These are phyloP conservation scores for Chelmon rostratus DNA, from an alignment of 2,797 vertebrate species.

Conservation along the genomic window DNA sequence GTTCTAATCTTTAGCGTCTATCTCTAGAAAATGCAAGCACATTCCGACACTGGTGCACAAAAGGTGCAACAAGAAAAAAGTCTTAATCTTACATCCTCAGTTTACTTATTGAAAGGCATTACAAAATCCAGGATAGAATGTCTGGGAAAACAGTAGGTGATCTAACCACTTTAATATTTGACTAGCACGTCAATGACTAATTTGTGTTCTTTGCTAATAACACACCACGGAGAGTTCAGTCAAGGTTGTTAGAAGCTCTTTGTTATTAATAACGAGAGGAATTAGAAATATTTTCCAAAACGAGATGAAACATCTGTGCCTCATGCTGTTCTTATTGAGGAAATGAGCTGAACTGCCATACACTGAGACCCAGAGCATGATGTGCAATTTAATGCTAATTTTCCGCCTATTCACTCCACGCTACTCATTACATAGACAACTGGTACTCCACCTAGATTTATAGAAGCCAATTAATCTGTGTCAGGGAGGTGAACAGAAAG, in stretches of 20 bases:
- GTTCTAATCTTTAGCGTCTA: background rate
- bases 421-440: slow-evolving; percentile 71
- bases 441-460: slow-evolving; percentile 70
- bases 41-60: background rate
- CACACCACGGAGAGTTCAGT: slow-evolving; percentile 54
- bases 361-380: slow-evolving; percentile 63
- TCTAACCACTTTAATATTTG: slow-evolving; percentile 17
- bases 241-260: slow-evolving; percentile 63
- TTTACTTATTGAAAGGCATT: background rate
- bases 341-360: slow-evolving; percentile 57
- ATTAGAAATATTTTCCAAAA: slow-evolving; percentile 63
- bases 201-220: slow-evolving; percentile 55
- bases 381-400: slow-evolving; percentile 75
- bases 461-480: slow-evolving; percentile 72
- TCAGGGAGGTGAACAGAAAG: slow-evolving; percentile 64
- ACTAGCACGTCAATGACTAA: slow-evolving; percentile 40
- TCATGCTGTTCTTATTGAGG: slow-evolving; percentile 64
- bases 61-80: background rate
- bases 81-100: background rate
- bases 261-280: slow-evolving; percentile 63
- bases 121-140: background rate
- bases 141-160: slow-evolving; percentile 10
- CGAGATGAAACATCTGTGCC: slow-evolving; percentile 70
- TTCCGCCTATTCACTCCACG: slow-evolving; percentile 67
- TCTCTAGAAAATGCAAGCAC: background rate